A percentile compares a stretch with the other conserved stretches of the same genome.
Evolutionary conservation across 1,140 invertebrate species (phyloP).

Genomic region (Ephestia elutella): DNA sequence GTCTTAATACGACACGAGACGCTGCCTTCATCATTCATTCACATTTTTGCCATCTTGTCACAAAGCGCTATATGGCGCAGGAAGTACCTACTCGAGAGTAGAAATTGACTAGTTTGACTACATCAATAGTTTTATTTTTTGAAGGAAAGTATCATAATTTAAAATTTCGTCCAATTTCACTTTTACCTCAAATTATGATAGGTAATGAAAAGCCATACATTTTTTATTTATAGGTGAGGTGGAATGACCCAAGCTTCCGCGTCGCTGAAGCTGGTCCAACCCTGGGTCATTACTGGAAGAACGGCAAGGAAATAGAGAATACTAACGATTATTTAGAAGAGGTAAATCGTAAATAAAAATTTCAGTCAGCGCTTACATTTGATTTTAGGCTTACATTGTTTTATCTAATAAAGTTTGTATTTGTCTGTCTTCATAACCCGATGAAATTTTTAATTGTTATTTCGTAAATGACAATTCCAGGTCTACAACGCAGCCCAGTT

Average conservation of each 20-base stretch:
- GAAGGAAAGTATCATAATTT: neutral
- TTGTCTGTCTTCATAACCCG: no score
- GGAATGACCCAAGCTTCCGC: slow-evolving; percentile 61
- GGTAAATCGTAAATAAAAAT: slow-evolving; percentile 24
- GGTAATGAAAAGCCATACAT: neutral
- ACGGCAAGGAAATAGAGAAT: slow-evolving; percentile 76
- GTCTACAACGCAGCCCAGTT: slow-evolving; percentile 79
- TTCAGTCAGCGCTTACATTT: neutral
- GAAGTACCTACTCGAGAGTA: no score
- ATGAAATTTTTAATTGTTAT: no score
- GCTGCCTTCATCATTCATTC: no score
- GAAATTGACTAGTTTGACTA: no score
- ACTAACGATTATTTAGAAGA: slow-evolving; percentile 79
- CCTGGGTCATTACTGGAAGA: slow-evolving; percentile 75
- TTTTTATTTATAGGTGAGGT: slow-evolving; percentile 43
- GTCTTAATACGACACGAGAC: no score
- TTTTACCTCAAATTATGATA: no score
- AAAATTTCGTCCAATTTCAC: no score
- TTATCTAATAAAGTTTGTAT: no score
- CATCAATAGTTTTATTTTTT: no score
- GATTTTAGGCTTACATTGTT: neutral
- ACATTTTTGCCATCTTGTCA: no score
- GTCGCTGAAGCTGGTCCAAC: slow-evolving; percentile 62
- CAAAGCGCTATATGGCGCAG: no score
- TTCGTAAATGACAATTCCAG: slow-evolving; percentile 20